phyloP scores from a whole-genome alignment of 1,140 invertebrate species.

The Anagrus nilaparvatae region DNA sequence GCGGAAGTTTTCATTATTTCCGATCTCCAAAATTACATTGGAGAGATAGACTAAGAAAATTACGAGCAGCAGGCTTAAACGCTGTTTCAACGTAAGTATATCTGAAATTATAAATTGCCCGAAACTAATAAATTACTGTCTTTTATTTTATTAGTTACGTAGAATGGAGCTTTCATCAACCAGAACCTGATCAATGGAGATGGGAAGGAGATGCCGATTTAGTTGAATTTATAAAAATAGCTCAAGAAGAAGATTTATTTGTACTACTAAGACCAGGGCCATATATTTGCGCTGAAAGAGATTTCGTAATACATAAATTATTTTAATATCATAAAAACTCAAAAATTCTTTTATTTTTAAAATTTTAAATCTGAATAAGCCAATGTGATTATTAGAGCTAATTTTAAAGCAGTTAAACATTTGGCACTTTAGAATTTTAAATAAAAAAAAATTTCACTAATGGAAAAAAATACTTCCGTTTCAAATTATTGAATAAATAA shows the following conservation, averaged over 20 bases:
- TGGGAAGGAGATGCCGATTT: conserved; percentile 74
- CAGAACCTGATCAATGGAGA: conserved; percentile 52
- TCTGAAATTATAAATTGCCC: background rate
- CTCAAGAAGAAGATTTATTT: conserved; percentile 67
- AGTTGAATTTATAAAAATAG: conserved; percentile 60
- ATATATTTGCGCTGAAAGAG: conserved; percentile 83
- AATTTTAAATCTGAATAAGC: no score
- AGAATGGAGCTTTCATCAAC: conserved; percentile 88
- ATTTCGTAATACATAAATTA: conserved; percentile 63
- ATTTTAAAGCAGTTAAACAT: no score
- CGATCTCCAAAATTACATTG: conserved; percentile 72
- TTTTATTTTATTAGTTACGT: conserved; percentile 58
- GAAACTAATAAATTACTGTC: background rate
- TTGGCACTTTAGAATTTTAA: no score
- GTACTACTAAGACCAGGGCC: conserved; percentile 84
- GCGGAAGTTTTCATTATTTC: conserved; percentile 89
- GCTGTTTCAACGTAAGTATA: conserved; percentile 71
- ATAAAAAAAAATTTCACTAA: no score
- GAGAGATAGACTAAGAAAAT: conserved; percentile 70
- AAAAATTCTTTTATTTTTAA: no score
- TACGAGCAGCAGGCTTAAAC: conserved; percentile 78
- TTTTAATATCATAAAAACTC: no score
- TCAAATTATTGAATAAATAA: no score
- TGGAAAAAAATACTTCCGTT: no score
- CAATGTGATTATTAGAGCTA: background rate